Evolutionary conservation across 2,113 vertebrate species (phyloP).

Genomic region (Nesoenas mayeri): DNA sequence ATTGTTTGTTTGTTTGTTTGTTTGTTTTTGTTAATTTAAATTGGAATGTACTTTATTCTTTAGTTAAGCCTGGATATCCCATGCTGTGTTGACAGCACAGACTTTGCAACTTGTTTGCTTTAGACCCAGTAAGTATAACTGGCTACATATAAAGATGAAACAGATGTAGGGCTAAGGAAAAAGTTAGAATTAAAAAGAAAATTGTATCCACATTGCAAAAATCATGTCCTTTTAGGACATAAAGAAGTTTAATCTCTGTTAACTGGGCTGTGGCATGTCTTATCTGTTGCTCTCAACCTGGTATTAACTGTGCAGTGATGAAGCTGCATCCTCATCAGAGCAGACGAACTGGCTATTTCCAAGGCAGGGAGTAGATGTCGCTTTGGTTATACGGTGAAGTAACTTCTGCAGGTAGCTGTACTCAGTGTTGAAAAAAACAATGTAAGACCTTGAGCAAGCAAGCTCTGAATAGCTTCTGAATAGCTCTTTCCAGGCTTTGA

Average conservation of each 20-base stretch:
- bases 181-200: background rate
- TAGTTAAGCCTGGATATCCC: background rate
- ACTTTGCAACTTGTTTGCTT: background rate
- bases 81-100: background rate
- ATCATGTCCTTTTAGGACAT: background rate
- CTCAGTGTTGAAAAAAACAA: background rate
- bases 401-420: background rate
- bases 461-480: background rate
- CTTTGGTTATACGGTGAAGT: background rate
- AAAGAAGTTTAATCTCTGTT: background rate
- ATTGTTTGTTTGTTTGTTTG: too few relatives aligned
- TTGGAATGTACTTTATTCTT: background rate
- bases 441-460: background rate
- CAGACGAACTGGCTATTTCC: background rate
- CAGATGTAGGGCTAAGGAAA: background rate
- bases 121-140: background rate
- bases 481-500: background rate
- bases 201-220: background rate
- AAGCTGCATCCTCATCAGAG: background rate
- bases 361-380: background rate
- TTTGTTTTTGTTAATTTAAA: background rate
- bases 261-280: background rate
- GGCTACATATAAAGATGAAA: background rate
- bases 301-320: background rate
- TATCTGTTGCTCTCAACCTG: background rate